Conservation (phyloP, 2,113 vertebrate species). For the Grammomys dolichurus region DNA sequence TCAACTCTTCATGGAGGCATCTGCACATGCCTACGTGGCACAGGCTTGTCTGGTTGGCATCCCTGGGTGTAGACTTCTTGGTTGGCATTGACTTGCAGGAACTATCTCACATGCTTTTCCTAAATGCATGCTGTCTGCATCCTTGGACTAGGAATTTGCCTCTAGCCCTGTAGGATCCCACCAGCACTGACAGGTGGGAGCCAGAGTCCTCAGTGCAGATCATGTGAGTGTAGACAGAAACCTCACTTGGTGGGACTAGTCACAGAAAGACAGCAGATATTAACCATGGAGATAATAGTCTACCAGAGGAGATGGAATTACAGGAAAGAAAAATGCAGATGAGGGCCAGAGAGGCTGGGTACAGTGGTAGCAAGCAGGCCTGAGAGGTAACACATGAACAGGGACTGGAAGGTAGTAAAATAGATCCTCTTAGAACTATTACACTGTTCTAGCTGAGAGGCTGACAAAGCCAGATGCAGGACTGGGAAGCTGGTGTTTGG, state of each 20-base stretch:
- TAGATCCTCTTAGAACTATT: background rate
- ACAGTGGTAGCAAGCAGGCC: background rate
- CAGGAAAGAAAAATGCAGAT: background rate
- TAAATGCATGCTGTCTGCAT: background rate
- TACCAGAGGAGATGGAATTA: background rate
- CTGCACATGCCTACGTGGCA: background rate
- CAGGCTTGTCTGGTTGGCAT: background rate
- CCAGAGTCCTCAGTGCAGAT: background rate
- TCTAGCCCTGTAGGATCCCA: background rate
- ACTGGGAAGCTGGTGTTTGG: background rate
- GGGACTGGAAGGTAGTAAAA: background rate
- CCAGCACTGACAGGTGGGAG: background rate
- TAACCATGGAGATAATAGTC: background rate
- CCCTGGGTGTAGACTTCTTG: background rate
- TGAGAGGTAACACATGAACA: background rate
- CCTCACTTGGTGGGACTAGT: background rate
- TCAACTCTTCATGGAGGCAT: fast-evolving
- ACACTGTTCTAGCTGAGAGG: background rate
- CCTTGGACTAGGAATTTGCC: background rate
- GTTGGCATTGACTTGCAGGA: background rate
- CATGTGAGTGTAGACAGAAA: background rate
- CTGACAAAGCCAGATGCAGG: background rate
- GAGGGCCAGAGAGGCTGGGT: no score
- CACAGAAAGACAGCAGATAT: background rate
- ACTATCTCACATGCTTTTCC: background rate